Evolutionary conservation across 2,113 vertebrate genomes (phyloP), one percentile per base, ranked within the genome.

Genomic region (Cyanoliseus patagonus): DNA sequence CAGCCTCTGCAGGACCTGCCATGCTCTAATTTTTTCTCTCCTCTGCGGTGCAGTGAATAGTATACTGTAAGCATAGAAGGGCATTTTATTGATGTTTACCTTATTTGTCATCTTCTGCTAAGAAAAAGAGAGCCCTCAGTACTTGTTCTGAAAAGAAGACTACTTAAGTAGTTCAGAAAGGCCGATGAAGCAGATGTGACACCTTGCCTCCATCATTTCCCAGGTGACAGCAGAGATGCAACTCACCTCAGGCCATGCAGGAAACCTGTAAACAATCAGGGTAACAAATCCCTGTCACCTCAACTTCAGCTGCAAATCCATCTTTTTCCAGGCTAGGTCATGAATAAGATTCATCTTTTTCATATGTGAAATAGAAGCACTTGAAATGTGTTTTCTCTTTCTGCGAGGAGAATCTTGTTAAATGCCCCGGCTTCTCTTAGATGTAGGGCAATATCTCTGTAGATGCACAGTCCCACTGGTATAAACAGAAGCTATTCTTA

Each of bases 401-500:
- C 57, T 41, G 8, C 67, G 31, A 74, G 42, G 23, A 84, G 11
- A 76, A 37, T 72, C 47, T 64, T 46, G 8, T 90, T 90, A 47
- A 46, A 61, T 79, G 66, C 23, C 66, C 52, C 82, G 88, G 31
- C 90, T 92, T 75, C 28, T 84, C 52, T 94, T 57, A 79, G 35
- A 96, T 91, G 68, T 95, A 96, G 95, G 90, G 57, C 90, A 84
- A 17, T 82, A 62, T 86, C 73, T 86, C 66, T 79, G 52, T 57
- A 85, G 88, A 62, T 57, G n/a, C n/a, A 41, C 7, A 79, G 73
- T 84, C 80, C 83, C 95, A 69, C 4, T 23, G 62, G 69, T 92
- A 85, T 76, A 79, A 94, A 69, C 4, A 86, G 73, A 84, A 86
- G 57, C 57, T 95, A 84, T 96, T 96, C 80, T 96, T 86, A 86